These are phyloP conservation scores for Chrysina gloriosa DNA, from an alignment of 2,888 invertebrate genomes.

Conservation along the genomic window DNA sequence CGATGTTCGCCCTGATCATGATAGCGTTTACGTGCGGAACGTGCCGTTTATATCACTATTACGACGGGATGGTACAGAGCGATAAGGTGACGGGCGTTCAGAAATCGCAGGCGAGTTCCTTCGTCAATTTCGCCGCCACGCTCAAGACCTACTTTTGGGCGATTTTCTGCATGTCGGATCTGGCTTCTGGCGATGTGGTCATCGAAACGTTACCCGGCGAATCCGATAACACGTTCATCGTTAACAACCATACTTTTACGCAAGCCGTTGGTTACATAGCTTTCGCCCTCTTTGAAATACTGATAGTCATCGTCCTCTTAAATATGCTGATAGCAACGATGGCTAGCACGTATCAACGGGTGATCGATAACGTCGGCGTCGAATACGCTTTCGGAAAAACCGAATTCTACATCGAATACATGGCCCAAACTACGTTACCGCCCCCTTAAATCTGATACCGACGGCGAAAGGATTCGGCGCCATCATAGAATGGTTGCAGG, in stretches of 20 bases:
- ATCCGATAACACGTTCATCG: conserved; percentile 64
- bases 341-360: conserved; percentile 80
- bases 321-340: conserved; percentile 85
- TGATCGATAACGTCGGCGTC: conserved; percentile 75
- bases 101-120: conserved; percentile 68
- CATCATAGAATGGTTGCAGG: conserved; percentile 67
- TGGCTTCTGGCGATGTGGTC: conserved; percentile 74
- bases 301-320: conserved; percentile 72
- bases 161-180: conserved; percentile 74
- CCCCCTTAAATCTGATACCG: conserved; percentile 80
- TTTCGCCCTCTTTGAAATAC: conserved; percentile 74
- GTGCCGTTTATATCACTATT: conserved; percentile 74
- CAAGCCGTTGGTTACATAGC: conserved; percentile 76
- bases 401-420: conserved; percentile 79
- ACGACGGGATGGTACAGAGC: conserved; percentile 72
- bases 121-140: conserved; percentile 70
- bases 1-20: conserved; percentile 72
- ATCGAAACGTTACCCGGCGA: conserved; percentile 70
- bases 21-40: conserved; percentile 72
- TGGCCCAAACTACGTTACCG: conserved; percentile 76
- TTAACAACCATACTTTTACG: conserved; percentile 72
- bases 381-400: conserved; percentile 84
- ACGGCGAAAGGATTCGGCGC: conserved; percentile 68
- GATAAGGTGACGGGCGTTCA: conserved; percentile 70
- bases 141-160: conserved; percentile 78